phyloP scores from a whole-genome alignment of 2,888 invertebrate species.

The Acutogordius australiensis region DNA sequence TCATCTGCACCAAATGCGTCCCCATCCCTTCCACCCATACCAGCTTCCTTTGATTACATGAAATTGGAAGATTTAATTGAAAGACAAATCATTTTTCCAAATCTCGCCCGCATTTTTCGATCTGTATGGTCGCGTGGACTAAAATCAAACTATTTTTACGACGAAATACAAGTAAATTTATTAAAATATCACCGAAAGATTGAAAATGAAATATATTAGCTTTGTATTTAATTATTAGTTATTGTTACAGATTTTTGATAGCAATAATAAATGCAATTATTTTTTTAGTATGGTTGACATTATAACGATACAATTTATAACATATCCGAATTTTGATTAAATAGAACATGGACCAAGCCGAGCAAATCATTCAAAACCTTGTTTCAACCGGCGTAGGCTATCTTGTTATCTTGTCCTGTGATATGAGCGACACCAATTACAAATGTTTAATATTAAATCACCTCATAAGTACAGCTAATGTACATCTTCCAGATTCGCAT shows the following conservation, averaged over 20 bases:
- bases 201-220: too few species aligned
- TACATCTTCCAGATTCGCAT: background rate
- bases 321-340: too few species aligned
- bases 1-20: too few species aligned
- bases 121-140: background rate
- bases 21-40: too few species aligned
- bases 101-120: background rate
- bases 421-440: background rate
- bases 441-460: too few species aligned
- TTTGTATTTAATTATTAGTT: too few species aligned
- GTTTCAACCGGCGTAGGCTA: background rate
- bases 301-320: too few species aligned
- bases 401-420: background rate
- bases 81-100: background rate
- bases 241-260: too few species aligned
- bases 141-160: background rate
- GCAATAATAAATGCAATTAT: too few species aligned
- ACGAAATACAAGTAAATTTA: background rate
- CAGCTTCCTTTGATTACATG: too few species aligned
- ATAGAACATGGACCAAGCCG: background rate
- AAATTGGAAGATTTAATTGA: background rate
- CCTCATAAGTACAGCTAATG: background rate
- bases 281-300: too few species aligned
- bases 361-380: background rate
- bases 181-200: too few species aligned